Evolutionary conservation across 2,888 invertebrate species (phyloP).

Genomic region (Dioctria linearis): DNA sequence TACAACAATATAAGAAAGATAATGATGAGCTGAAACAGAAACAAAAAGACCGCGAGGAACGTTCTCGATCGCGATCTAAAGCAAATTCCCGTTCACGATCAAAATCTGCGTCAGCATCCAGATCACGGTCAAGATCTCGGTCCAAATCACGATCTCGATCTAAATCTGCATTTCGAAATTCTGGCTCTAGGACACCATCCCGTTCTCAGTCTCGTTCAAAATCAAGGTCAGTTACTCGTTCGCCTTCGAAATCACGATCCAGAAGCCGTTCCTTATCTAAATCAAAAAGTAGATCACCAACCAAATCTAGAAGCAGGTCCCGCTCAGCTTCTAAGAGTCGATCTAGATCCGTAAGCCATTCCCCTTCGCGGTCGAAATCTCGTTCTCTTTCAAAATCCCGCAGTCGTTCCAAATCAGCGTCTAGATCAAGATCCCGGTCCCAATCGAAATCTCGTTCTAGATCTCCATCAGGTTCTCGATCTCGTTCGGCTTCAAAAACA

Average conservation of each 20-base stretch:
- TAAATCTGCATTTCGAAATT: slow-evolving; percentile 30
- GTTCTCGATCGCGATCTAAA: slow-evolving; percentile 52
- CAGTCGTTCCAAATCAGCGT: slow-evolving; percentile 65
- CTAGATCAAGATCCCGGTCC: slow-evolving; percentile 65
- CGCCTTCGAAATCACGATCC: slow-evolving; percentile 61
- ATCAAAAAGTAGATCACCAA: slow-evolving; percentile 65
- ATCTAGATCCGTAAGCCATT: slow-evolving; percentile 63
- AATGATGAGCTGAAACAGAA: slow-evolving; percentile 61
- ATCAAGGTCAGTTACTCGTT: slow-evolving; percentile 61
- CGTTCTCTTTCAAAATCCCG: slow-evolving; percentile 61
- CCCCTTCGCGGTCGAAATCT: slow-evolving; percentile 59
- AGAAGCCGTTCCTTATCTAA: slow-evolving; percentile 64
- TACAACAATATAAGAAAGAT: background rate
- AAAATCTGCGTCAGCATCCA: slow-evolving; percentile 64
- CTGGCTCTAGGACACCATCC: slow-evolving; percentile 63
- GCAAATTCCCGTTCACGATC: slow-evolving; percentile 66
- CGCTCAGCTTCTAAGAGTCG: slow-evolving; percentile 64
- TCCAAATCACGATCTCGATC: slow-evolving; percentile 62
- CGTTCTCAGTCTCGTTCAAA: slow-evolving; percentile 62
- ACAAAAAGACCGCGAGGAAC: slow-evolving; percentile 63
- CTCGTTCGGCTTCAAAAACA: slow-evolving; percentile 63
- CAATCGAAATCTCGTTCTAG: slow-evolving; percentile 65
- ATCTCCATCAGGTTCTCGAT: slow-evolving; percentile 60
- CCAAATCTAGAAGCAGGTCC: slow-evolving; percentile 62
- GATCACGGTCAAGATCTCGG: slow-evolving; percentile 66